These are phyloP conservation scores for Synergus laeviventris DNA, from an alignment of 2,888 invertebrate genomes.

Conservation along the genomic window DNA sequence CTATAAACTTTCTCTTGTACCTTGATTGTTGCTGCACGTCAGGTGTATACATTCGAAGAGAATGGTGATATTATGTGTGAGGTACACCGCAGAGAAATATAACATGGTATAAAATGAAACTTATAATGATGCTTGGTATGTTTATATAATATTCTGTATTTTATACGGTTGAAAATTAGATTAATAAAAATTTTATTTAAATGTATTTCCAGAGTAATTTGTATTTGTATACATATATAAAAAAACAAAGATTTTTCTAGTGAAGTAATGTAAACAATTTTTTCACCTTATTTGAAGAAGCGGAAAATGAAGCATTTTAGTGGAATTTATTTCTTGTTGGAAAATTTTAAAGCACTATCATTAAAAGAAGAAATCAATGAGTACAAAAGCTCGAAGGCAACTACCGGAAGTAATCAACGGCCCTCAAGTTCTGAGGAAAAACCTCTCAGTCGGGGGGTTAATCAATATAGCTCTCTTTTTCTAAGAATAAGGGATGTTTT, in stretches of 20 bases:
- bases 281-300: background rate
- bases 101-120: background rate
- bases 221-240: too few relatives aligned
- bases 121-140: background rate
- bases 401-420: background rate
- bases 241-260: too few relatives aligned
- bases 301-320: background rate
- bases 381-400: background rate
- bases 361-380: background rate
- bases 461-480: background rate
- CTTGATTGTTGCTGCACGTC: conserved; percentile 23
- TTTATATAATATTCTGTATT: background rate
- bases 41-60: conserved; percentile 11
- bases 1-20: conserved; percentile 8
- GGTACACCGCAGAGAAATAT: background rate
- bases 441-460: background rate
- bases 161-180: background rate
- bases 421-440: background rate
- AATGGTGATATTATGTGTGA: conserved; percentile 4
- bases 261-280: too few relatives aligned
- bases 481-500: background rate
- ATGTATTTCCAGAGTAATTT: too few relatives aligned
- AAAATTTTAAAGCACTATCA: background rate
- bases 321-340: background rate
- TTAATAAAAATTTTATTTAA: too few relatives aligned